These are phyloP conservation scores for Falcunculus frontatus DNA, from an alignment of 2,113 vertebrate species.

Conservation along the genomic window DNA sequence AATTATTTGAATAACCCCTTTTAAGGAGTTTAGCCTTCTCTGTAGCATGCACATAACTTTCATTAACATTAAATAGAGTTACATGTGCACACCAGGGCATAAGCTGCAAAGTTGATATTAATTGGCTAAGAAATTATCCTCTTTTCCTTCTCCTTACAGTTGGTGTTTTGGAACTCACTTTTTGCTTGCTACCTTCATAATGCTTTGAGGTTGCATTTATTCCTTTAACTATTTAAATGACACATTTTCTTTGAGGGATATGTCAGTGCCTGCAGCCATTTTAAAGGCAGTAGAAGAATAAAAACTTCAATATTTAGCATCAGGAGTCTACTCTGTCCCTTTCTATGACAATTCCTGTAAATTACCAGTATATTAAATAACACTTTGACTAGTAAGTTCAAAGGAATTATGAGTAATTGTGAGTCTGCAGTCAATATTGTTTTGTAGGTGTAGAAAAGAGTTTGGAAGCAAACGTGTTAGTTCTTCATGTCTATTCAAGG, in stretches of 20 bases:
- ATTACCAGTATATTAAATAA: background rate
- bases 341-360: background rate
- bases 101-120: slow-evolving; percentile 33
- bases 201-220: background rate
- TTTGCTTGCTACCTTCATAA: background rate
- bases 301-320: background rate
- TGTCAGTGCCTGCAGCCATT: background rate
- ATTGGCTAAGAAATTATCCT: slow-evolving; percentile 16
- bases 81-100: slow-evolving; percentile 17
- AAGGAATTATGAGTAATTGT: background rate
- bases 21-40: slow-evolving; percentile 47
- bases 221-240: background rate
- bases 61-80: slow-evolving; percentile 23
- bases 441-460: background rate
- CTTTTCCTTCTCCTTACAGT: background rate
- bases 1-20: slow-evolving; percentile 15
- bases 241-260: background rate
- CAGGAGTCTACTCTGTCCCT: background rate
- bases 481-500: background rate
- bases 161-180: background rate
- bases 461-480: background rate
- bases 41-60: slow-evolving; percentile 24
- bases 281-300: background rate
- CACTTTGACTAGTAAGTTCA: background rate
- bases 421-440: background rate